Percentiles rank a stretch among this genome's conserved stretches.
These are phyloP conservation scores for Solenodon paradoxus DNA, from an alignment of 2,113 vertebrate genomes.

Conservation along the genomic window DNA sequence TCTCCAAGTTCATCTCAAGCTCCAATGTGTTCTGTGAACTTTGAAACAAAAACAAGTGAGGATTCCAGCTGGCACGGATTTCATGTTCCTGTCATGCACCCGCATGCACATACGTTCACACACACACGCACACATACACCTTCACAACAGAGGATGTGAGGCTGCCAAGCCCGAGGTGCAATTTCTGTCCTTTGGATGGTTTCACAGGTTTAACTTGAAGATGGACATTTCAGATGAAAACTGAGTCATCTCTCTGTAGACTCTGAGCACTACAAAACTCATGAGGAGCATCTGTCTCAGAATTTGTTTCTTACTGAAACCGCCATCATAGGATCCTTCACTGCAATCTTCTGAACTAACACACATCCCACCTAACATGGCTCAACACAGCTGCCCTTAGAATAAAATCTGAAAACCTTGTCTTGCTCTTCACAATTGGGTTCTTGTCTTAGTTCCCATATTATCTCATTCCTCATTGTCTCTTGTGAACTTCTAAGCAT, in stretches of 20 bases:
- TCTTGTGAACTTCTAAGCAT: neutral
- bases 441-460: neutral
- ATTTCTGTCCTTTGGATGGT: neutral
- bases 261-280: neutral
- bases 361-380: neutral
- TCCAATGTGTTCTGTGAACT: neutral
- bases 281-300: neutral
- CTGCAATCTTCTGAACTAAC: neutral
- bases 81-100: neutral
- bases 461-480: neutral
- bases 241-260: neutral
- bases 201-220: neutral
- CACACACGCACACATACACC: neutral
- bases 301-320: neutral
- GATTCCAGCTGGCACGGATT: neutral
- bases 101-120: neutral
- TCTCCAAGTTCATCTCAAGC: neutral
- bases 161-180: neutral
- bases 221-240: neutral
- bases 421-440: neutral
- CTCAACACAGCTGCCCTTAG: neutral
- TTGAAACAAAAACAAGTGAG: conserved; percentile 53
- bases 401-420: neutral
- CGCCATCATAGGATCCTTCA: neutral
- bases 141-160: neutral